Conservation (phyloP, 1,140 invertebrate genomes). For the Drosophila parabipectinata region DNA sequence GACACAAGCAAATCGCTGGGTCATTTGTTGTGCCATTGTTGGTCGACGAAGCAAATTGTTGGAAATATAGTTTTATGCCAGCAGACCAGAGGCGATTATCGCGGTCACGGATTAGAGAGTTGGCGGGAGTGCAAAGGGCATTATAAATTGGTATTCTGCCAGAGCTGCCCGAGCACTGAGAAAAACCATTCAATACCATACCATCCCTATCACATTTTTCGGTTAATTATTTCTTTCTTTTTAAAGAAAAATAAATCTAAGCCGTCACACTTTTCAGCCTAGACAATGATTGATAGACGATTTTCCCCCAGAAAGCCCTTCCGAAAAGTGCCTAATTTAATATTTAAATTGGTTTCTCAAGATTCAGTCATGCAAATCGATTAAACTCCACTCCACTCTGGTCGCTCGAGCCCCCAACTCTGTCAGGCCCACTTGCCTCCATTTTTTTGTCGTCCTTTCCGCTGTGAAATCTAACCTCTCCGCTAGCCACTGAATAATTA, state of each 20-base stretch:
- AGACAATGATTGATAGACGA: slow-evolving; percentile 47
- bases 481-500: slow-evolving; percentile 68
- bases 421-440: slow-evolving; percentile 13
- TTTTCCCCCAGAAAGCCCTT: not conserved
- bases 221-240: not conserved
- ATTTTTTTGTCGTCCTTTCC: slow-evolving; percentile 1
- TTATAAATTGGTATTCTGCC: slow-evolving; percentile 38
- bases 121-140: slow-evolving; percentile 33
- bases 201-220: not conserved
- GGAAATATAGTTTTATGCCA: slow-evolving; percentile 50
- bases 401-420: slow-evolving; percentile 1
- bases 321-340: slow-evolving; percentile 43
- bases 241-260: not conserved
- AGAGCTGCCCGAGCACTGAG: slow-evolving; percentile 22
- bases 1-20: slow-evolving; percentile 60
- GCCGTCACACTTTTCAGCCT: slow-evolving; percentile 2
- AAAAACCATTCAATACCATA: not conserved
- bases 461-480: slow-evolving; percentile 46
- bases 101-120: slow-evolving; percentile 35
- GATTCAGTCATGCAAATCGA: slow-evolving; percentile 54
- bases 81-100: slow-evolving; percentile 56
- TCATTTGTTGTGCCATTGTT: slow-evolving; percentile 72
- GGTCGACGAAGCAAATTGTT: slow-evolving; percentile 54
- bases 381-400: slow-evolving; percentile 36
- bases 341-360: slow-evolving; percentile 53